Percentiles rank a stretch among this genome's conserved stretches.
These are phyloP conservation scores for Typhlichthys subterraneus DNA, from an alignment of 2,797 vertebrate species.

Conservation along the genomic window DNA sequence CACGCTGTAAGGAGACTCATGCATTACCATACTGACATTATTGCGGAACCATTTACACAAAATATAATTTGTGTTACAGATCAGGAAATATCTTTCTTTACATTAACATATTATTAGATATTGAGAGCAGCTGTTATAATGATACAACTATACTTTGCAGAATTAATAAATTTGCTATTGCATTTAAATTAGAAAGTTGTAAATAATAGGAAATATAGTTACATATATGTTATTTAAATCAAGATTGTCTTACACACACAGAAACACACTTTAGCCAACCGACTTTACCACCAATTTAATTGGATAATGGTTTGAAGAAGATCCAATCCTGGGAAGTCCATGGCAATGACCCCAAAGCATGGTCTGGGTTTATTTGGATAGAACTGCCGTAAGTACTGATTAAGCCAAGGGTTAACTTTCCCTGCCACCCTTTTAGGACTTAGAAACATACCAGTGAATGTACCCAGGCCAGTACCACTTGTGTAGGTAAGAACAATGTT, in stretches of 20 bases:
- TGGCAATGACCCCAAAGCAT: slow-evolving; percentile 63
- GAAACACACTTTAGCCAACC: background rate
- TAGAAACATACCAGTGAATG: slow-evolving; percentile 51
- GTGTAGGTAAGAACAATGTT: slow-evolving; percentile 48
- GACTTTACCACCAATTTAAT: slow-evolving; percentile 47
- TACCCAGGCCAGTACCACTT: slow-evolving; percentile 60
- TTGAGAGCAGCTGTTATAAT: no score
- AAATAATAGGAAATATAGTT: no score
- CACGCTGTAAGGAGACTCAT: no score
- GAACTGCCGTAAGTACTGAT: slow-evolving; percentile 48
- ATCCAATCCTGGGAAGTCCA: slow-evolving; percentile 65
- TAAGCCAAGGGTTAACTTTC: slow-evolving; percentile 62
- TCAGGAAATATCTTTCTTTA: no score
- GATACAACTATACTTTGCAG: no score
- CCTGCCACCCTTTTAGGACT: slow-evolving; percentile 60
- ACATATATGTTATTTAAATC: background rate
- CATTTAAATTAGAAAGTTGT: no score
- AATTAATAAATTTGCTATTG: no score
- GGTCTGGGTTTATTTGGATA: slow-evolving; percentile 32
- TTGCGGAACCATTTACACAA: no score
- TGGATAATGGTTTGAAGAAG: slow-evolving; percentile 59
- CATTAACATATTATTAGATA: no score
- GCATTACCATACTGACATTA: no score
- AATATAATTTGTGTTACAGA: no score
- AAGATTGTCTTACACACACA: background rate